Evolutionary conservation across 2,888 invertebrate species (phyloP).

Genomic region (Piscicola geometra): DNA sequence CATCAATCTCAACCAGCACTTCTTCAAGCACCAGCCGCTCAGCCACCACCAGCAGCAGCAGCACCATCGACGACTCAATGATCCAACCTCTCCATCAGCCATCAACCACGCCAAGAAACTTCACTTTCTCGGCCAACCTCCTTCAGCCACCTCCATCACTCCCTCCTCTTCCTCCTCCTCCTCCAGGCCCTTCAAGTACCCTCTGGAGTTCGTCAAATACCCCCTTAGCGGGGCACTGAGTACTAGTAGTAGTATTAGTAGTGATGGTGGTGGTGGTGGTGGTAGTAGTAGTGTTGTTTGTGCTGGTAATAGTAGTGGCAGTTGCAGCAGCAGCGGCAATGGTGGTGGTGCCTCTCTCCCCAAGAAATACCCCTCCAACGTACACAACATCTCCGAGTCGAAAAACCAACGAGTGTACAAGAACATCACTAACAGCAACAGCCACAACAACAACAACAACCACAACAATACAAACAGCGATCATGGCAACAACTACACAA

Average conservation of each 20-base stretch:
- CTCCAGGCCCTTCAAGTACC: not conserved
- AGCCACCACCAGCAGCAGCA: not conserved
- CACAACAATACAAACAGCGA: too few relatives aligned
- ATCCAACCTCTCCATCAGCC: constrained; percentile 16
- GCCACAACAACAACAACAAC: too few relatives aligned
- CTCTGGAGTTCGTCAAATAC: not conserved
- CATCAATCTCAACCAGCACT: constrained; percentile 3
- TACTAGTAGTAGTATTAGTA: not conserved
- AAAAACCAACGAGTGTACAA: too few relatives aligned
- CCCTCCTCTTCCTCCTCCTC: not conserved
- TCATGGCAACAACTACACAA: too few relatives aligned
- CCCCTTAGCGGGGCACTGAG: not conserved
- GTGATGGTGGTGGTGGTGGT: not conserved
- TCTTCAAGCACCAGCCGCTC: not conserved
- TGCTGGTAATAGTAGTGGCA: not conserved
- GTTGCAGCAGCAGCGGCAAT: not conserved
- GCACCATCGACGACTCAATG: not conserved
- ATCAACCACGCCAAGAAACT: constrained; percentile 31
- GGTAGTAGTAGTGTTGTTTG: not conserved
- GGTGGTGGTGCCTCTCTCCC: not conserved
- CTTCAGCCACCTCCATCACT: not conserved
- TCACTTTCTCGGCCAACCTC: constrained; percentile 13
- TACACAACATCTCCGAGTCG: too few relatives aligned
- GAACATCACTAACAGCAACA: too few relatives aligned
- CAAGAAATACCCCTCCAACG: too few relatives aligned